Conservation (phyloP, 2,113 vertebrate species). For the Tringa solitaria region DNA sequence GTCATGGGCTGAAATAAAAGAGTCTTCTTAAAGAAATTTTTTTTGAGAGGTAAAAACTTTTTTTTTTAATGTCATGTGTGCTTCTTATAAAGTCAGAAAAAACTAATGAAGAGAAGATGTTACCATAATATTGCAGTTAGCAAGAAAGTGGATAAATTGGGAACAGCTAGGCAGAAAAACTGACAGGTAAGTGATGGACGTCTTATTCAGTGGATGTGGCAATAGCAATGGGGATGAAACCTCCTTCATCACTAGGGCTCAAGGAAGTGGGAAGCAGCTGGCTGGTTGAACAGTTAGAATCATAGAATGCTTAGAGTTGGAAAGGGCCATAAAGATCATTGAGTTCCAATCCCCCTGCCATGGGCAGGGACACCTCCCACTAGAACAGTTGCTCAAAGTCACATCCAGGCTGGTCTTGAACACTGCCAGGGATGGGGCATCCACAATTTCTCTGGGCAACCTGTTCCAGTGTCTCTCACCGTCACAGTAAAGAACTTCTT, state of each 20-base stretch:
- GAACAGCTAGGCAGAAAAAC: neutral
- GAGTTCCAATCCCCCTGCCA: too few relatives aligned
- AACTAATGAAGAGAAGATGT: neutral
- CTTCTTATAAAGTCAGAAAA: neutral
- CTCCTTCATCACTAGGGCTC: neutral
- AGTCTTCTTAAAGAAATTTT: neutral
- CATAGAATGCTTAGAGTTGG: too few relatives aligned
- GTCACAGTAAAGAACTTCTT: too few relatives aligned
- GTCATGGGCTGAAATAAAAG: neutral
- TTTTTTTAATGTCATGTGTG: neutral
- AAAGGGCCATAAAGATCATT: too few relatives aligned
- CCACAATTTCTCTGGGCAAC: too few relatives aligned
- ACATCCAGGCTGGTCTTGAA: too few relatives aligned
- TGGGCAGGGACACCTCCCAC: too few relatives aligned
- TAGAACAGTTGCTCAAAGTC: too few relatives aligned
- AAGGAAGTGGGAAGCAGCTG: neutral
- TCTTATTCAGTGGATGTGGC: neutral
- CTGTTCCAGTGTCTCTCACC: too few relatives aligned
- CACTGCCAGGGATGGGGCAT: too few relatives aligned
- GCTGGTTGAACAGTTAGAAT: neutral
- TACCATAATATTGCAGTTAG: neutral
- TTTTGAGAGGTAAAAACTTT: neutral
- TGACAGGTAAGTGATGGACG: neutral
- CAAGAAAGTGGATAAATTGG: neutral
- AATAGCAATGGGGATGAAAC: neutral